Evolutionary conservation across 2,113 vertebrate species (phyloP).

Genomic region (Pipra filicauda): DNA sequence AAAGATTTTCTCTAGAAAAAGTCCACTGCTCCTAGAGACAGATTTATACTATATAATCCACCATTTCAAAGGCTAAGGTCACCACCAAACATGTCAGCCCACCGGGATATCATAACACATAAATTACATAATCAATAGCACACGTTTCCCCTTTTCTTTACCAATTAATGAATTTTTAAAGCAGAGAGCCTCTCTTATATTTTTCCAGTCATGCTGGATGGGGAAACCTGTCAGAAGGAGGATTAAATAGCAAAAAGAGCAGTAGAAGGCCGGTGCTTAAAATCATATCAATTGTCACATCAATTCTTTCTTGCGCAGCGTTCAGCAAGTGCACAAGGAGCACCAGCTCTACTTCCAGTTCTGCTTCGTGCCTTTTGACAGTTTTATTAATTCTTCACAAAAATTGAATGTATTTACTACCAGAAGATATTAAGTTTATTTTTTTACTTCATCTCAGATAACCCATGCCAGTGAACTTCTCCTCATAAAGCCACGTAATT

Average conservation of each 20-base stretch:
- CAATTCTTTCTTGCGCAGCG: background rate
- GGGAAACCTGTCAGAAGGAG: background rate
- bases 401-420: background rate
- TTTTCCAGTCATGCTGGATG: background rate
- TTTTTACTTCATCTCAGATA: background rate
- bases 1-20: constrained; percentile 4
- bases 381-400: background rate
- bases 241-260: background rate
- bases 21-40: background rate
- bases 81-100: background rate
- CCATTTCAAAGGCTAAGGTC: constrained; percentile 30
- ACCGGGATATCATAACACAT: background rate
- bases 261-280: background rate
- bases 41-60: background rate
- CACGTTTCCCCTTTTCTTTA: background rate
- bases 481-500: background rate
- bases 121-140: constrained; percentile 18
- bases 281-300: background rate
- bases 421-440: background rate
- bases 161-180: background rate
- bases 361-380: background rate
- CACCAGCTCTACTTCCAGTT: background rate
- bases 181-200: background rate
- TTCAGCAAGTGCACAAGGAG: background rate
- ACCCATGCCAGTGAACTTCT: background rate